phyloP scores from a whole-genome alignment of 2,888 invertebrate genomes.

The Eristalinus sepulchralis region DNA sequence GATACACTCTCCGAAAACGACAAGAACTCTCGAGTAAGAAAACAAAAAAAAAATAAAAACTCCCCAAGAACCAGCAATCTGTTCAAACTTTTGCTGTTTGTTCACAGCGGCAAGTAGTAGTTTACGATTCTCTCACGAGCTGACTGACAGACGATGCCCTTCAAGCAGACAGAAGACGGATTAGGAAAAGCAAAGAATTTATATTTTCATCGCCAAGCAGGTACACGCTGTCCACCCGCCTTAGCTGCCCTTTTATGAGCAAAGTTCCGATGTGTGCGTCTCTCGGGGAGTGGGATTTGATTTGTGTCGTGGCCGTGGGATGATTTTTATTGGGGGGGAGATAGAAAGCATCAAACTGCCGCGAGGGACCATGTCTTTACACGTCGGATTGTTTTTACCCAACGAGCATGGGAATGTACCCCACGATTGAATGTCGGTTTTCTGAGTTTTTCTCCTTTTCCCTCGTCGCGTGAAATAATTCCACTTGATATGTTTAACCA shows the following conservation, averaged over 20 bases:
- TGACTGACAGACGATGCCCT: slow-evolving; percentile 3
- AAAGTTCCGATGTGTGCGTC: not conserved
- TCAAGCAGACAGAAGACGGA: not conserved
- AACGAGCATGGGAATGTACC: not conserved
- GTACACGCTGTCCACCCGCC: not conserved
- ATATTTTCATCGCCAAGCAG: not conserved
- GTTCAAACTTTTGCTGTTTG: slow-evolving; percentile 6
- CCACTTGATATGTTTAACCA: not conserved
- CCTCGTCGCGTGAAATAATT: not conserved
- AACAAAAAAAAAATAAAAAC: not conserved
- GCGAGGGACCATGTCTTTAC: not conserved
- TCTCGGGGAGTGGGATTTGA: not conserved
- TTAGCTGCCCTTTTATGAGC: not conserved
- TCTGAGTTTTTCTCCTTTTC: not conserved
- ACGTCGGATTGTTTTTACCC: not conserved
- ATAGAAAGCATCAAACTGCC: not conserved
- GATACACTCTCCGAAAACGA: slow-evolving; percentile 36
- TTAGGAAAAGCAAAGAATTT: not conserved
- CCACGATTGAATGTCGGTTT: not conserved
- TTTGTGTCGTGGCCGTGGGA: not conserved
- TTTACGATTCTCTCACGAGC: not conserved
- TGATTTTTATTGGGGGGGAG: not conserved
- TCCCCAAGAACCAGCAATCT: slow-evolving; percentile 14
- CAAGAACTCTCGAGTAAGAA: not conserved
- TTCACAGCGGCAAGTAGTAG: not conserved